Evolutionary conservation across 2,888 invertebrate genomes (phyloP), one percentile per base, ranked within the genome.

Genomic region (Orthosia incerta): DNA sequence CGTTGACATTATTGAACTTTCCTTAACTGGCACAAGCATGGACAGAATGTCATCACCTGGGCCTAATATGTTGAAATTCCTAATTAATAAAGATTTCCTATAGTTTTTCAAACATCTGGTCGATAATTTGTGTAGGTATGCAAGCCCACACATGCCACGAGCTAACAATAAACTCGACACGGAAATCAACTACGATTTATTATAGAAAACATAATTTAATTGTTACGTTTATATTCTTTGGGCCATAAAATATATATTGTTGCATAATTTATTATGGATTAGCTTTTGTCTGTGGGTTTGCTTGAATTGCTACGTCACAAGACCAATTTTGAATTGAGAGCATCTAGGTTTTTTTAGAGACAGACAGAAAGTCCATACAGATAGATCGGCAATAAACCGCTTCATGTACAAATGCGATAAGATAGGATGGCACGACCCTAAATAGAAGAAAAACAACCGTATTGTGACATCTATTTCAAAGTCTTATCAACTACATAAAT

Each of bases 131-230:
- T 78, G 77, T 79, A 79, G 81, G 86, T 77, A 86, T 77, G 76
- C 63, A 75, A 72, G 64, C 82, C 86, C 85, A 86, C 86, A 80
- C 80, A 73, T 81, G 79, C 74, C 63, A 66, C 50, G 48, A 72
- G 71, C 67, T 76, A 69, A 86, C 76, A 83, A 86, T 86, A 86
- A 87, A 86, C 71, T 86, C 84, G 78, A 84, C 82, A 82, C 71
- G 82, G 76, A 86, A 82, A 87, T 80, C 71, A 65, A 76, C 71
- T 63, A 74, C 69, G 71, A 86, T 88, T 86, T 86, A 88, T 88
- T 79, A 86, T 46, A 74, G 72, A 76, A 84, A 86, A 86, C 83
- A 84, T 88, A 76, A 79, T 86, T 82, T 86, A 87, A 87, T 87
- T 87, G 76, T 84, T 79, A 76, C 73, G 63, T 82, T 87, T 84